A percentile compares a stretch with the other conserved stretches of the same genome.
Evolutionary conservation across 2,797 vertebrate species (phyloP).

Genomic region (Rhynchotus rufescens): DNA sequence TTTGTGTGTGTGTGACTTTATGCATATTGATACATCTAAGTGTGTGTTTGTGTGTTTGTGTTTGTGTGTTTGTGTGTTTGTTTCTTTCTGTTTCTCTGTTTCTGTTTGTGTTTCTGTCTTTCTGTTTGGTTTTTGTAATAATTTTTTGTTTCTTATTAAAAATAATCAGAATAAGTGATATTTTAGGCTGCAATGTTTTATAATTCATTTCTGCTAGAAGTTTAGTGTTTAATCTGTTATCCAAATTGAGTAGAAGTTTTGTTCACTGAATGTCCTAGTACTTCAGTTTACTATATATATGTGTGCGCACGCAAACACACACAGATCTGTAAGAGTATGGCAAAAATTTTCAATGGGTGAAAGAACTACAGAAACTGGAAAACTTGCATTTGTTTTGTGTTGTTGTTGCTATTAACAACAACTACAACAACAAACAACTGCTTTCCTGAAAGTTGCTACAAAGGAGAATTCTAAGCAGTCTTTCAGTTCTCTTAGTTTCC

Average conservation of each 20-base stretch:
- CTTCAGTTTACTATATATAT: background rate
- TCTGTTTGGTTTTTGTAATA: background rate
- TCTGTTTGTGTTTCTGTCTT: too few species aligned
- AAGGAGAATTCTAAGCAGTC: background rate
- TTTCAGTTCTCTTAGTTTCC: background rate
- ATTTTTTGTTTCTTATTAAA: background rate
- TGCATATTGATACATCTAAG: too few species aligned
- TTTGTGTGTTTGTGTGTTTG: too few species aligned
- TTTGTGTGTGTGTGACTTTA: too few species aligned
- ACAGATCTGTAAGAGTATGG: background rate
- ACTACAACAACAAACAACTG: background rate
- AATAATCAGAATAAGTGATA: background rate
- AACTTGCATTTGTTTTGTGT: background rate
- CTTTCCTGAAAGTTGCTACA: background rate
- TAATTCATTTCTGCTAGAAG: background rate
- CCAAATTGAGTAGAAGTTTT: background rate
- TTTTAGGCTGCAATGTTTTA: background rate
- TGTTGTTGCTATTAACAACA: too few species aligned
- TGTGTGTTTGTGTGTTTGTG: too few species aligned
- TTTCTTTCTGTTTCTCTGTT: too few species aligned
- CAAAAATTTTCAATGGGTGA: background rate
- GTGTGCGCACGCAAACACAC: too few species aligned
- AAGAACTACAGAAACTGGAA: background rate
- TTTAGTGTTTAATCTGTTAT: background rate
- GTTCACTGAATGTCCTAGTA: accelerated